Conservation (phyloP, 2,888 invertebrate species). For the Caradrina clavipalpis region DNA sequence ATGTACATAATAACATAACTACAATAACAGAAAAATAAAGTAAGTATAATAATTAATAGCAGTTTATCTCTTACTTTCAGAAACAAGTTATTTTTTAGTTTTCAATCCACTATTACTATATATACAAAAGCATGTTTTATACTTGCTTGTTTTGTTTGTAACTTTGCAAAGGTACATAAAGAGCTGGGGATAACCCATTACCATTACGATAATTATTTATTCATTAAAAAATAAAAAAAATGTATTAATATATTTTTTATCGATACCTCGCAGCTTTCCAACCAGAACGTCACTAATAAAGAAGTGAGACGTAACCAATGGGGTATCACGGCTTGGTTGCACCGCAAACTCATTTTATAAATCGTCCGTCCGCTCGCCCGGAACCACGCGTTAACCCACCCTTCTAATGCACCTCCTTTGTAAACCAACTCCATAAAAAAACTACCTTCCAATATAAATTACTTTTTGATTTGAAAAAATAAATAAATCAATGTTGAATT, state of each 20-base stretch:
- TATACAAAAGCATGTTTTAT: too few relatives aligned
- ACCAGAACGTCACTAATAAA: slow-evolving; percentile 76
- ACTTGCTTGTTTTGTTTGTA: too few relatives aligned
- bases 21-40: too few relatives aligned
- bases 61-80: too few relatives aligned
- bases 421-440: slow-evolving; percentile 69
- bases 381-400: slow-evolving; percentile 88
- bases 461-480: slow-evolving; percentile 40
- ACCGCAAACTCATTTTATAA: slow-evolving; percentile 91
- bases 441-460: slow-evolving; percentile 34
- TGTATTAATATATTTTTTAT: slow-evolving; percentile 37
- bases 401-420: slow-evolving; percentile 79
- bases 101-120: too few relatives aligned
- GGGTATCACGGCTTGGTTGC: slow-evolving; percentile 89
- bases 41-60: too few relatives aligned
- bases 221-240: slow-evolving; percentile 13
- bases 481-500: slow-evolving; percentile 1
- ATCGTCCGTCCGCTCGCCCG: slow-evolving; percentile 87
- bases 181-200: neutral
- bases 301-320: slow-evolving; percentile 91
- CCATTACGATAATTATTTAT: slow-evolving; percentile 9
- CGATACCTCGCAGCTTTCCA: slow-evolving; percentile 52
- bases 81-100: too few relatives aligned
- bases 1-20: too few relatives aligned
- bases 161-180: slow-evolving; percentile 7